Percentiles rank a stretch among this genome's conserved stretches.
Conservation (phyloP, 2,797 vertebrate species). For the Telmatherina bonti region DNA sequence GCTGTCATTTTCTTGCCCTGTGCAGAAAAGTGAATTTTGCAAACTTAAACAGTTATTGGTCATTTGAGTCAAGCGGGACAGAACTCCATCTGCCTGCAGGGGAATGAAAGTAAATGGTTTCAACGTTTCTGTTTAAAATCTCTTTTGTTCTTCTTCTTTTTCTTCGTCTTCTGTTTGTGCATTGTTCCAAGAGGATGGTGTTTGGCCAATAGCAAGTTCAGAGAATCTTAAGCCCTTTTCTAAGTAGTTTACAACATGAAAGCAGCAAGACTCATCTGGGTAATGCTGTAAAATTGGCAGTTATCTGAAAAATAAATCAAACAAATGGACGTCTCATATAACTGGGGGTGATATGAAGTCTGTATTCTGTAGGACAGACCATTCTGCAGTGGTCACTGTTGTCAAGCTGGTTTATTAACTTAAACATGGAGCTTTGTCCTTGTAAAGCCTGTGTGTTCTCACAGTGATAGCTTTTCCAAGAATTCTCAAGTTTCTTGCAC, state of each 20-base stretch:
- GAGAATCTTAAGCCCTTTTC: neutral
- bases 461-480: neutral
- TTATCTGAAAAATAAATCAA: conserved; percentile 1
- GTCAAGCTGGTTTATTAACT: neutral
- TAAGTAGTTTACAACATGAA: conserved; percentile 8
- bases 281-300: neutral
- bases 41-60: neutral
- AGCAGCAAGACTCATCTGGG: neutral
- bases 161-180: neutral
- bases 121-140: neutral
- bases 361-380: neutral
- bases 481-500: neutral
- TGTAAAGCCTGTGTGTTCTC: neutral
- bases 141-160: neutral
- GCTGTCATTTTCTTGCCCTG: conserved; percentile 3
- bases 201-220: conserved; percentile 6
- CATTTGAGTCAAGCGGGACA: neutral
- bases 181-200: neutral
- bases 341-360: neutral
- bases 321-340: neutral
- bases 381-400: neutral
- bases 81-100: neutral
- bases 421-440: neutral
- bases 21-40: neutral
- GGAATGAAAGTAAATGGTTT: neutral